Conservation (phyloP, 2,888 invertebrate genomes). For the Suillia variegata region DNA sequence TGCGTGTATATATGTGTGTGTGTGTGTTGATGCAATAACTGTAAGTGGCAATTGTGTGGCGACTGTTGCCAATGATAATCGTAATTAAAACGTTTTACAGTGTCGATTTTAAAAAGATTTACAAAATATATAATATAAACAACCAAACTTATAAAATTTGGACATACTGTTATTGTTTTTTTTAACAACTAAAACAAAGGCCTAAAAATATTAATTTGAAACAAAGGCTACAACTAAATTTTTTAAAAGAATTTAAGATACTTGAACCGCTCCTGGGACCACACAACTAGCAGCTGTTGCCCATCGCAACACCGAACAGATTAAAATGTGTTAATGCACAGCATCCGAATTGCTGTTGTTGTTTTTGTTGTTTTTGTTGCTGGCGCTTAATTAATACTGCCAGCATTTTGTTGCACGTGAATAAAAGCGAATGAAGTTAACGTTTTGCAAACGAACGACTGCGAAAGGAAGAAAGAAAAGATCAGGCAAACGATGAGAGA, state of each 20-base stretch:
- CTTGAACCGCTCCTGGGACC: slow-evolving; percentile 15
- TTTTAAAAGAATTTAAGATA: too few species aligned
- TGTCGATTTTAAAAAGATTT: not conserved
- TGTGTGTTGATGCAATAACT: slow-evolving; percentile 5
- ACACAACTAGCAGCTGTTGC: slow-evolving; percentile 20
- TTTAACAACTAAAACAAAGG: too few species aligned
- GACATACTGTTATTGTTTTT: too few species aligned
- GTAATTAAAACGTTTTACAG: not conserved
- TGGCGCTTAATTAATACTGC: not conserved
- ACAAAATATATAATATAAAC: too few species aligned
- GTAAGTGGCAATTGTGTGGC: slow-evolving; percentile 8
- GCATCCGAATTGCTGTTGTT: not conserved
- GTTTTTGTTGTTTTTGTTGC: too few species aligned
- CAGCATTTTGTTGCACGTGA: not conserved
- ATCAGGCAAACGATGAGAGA: not conserved
- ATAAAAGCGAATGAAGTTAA: not conserved
- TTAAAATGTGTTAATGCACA: slow-evolving; percentile 55
- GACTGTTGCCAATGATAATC: not conserved
- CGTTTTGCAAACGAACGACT: not conserved
- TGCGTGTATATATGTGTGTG: too few species aligned
- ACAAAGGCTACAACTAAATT: too few species aligned
- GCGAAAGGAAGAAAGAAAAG: too few species aligned
- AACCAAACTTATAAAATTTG: too few species aligned
- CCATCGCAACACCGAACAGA: slow-evolving; percentile 28
- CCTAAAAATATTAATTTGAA: too few species aligned